phyloP scores from a whole-genome alignment of 2,797 vertebrate genomes.

The Channa striata region DNA sequence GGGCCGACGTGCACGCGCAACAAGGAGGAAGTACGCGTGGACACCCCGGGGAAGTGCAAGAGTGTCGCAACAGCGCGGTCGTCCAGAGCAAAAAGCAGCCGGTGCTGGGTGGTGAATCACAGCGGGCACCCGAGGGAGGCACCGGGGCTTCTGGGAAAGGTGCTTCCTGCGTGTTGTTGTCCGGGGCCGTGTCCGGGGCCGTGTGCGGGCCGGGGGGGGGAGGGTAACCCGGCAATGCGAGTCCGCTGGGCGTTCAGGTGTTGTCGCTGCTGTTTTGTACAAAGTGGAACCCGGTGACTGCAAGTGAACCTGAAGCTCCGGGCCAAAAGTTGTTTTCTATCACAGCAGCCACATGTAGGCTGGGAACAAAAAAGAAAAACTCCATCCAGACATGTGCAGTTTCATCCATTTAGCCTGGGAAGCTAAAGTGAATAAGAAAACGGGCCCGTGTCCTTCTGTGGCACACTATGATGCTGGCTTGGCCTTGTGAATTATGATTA shows the following conservation, averaged over 20 bases:
- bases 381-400: not conserved
- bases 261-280: not conserved
- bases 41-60: constrained; percentile 50
- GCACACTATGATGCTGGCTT: too few species aligned
- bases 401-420: not conserved
- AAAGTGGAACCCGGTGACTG: not conserved
- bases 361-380: not conserved
- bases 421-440: too few species aligned
- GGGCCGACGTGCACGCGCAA: constrained; percentile 36
- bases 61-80: constrained; percentile 42
- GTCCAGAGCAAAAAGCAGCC: constrained; percentile 9
- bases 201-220: constrained; percentile 9
- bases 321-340: constrained; percentile 3
- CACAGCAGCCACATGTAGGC: not conserved
- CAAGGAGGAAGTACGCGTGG: constrained; percentile 42
- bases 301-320: not conserved
- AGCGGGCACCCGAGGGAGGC: constrained; percentile 18
- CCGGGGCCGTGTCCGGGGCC: constrained; percentile 36
- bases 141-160: constrained; percentile 48
- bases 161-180: constrained; percentile 39
- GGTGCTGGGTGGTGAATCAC: constrained; percentile 1
- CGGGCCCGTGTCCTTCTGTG: too few species aligned
- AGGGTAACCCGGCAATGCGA: constrained; percentile 75
- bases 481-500: too few species aligned
- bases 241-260: constrained; percentile 56